Percentiles rank a stretch among this genome's conserved stretches.
Conservation (phyloP, 2,888 invertebrate genomes). For the Diplazon laetatorius region DNA sequence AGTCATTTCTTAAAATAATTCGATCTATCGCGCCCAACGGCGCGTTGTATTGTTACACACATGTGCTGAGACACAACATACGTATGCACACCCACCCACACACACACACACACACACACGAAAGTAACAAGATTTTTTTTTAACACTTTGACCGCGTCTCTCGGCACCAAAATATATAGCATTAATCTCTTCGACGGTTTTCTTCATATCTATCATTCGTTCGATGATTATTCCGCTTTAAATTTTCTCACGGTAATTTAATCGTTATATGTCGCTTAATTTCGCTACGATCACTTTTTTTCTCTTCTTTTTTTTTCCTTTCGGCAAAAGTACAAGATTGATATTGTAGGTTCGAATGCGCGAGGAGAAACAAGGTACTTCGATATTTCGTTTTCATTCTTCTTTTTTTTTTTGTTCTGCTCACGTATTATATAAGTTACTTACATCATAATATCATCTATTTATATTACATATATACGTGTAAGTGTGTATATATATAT, state of each 20-base stretch:
- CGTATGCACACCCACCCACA: constrained; percentile 46
- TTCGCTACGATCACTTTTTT: constrained; percentile 21
- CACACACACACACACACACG: constrained; percentile 50
- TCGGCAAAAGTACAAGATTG: constrained; percentile 52
- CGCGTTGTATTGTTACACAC: constrained; percentile 36
- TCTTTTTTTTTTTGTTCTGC: constrained; percentile 10
- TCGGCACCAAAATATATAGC: constrained; percentile 49
- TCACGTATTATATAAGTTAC: constrained; percentile 45
- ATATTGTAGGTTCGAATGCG: constrained; percentile 49
- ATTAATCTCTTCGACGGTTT: constrained; percentile 33
- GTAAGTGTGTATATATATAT: constrained; percentile 9
- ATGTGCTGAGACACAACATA: constrained; percentile 41
- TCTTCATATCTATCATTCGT: constrained; percentile 4
- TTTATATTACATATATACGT: constrained; percentile 43
- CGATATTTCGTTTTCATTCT: too few relatives aligned
- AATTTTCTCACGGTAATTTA: constrained; percentile 20
- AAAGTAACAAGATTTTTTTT: constrained; percentile 51
- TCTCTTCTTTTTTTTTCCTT: neutral
- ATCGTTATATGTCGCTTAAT: constrained; percentile 12
- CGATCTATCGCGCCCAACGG: constrained; percentile 45
- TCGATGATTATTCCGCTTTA: constrained; percentile 1
- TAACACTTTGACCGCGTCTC: constrained; percentile 33
- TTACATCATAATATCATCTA: constrained; percentile 44
- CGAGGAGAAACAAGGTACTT: constrained; percentile 45
- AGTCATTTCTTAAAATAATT: constrained; percentile 44